Percentiles rank a stretch among this genome's conserved stretches.
Conservation (phyloP, 2,888 invertebrate genomes). For the Tachystola acroxantha region DNA sequence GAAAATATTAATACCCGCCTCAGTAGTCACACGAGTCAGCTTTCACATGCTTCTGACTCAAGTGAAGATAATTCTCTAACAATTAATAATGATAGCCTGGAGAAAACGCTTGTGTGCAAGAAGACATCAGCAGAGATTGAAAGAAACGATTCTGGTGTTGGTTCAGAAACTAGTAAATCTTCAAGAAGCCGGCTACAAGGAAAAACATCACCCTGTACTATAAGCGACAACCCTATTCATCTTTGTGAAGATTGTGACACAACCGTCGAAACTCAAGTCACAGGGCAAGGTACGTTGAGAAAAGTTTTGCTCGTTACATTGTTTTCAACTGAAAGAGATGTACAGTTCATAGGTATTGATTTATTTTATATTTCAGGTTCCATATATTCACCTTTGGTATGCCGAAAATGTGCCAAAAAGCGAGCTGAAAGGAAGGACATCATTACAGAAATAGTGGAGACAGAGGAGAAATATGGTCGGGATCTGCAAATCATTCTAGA, state of each 20-base stretch:
- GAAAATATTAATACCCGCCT: constrained; percentile 59
- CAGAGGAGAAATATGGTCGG: constrained; percentile 96
- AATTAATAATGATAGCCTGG: constrained; percentile 76
- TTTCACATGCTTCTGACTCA: constrained; percentile 90
- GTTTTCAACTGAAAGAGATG: too few relatives aligned
- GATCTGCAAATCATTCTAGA: constrained; percentile 95
- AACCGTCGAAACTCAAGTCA: constrained; percentile 85
- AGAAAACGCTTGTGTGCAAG: constrained; percentile 74
- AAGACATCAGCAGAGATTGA: constrained; percentile 87
- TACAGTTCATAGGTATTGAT: too few relatives aligned
- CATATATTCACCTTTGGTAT: constrained; percentile 87
- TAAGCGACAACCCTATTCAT: constrained; percentile 79
- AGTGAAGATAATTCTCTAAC: constrained; percentile 89
- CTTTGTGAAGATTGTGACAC: constrained; percentile 93
- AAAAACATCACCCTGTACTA: constrained; percentile 69
- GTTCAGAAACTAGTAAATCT: constrained; percentile 93
- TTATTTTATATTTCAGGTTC: constrained; percentile 69
- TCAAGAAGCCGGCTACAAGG: constrained; percentile 86
- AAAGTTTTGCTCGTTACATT: neutral
- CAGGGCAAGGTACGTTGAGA: constrained; percentile 80
- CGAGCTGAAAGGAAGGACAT: constrained; percentile 95
- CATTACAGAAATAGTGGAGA: constrained; percentile 96
- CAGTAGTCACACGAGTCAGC: constrained; percentile 85
- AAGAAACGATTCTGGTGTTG: constrained; percentile 94
- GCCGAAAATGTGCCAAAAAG: constrained; percentile 92